Base-by-base conservation (phyloP, 2,888 invertebrate species). In the Cecidostiba fungosa region DNA sequence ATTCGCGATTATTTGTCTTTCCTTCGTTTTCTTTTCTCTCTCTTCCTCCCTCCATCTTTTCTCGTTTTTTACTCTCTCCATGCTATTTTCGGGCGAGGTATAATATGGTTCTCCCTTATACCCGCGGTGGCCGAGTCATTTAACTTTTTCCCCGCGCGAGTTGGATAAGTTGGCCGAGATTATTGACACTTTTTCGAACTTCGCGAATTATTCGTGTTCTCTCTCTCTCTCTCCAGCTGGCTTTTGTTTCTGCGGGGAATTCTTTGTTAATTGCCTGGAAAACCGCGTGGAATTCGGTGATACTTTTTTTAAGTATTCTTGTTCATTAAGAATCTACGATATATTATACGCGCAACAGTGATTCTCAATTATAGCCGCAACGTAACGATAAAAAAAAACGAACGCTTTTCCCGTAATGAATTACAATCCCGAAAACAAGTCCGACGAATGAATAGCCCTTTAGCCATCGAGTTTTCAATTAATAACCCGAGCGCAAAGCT, bases 1-100 rank as follows among this genome's bases (percentile, higher is more conserved):
- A 62, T 77, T 77, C 80, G 77, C 86, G 83, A 86, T 86, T 86
- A 86, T 86, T 86, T 86, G 83, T 86, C 83, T 86, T 85, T 82
- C 69, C 19, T 36, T n/a, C 23, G 54, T n/a, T 29, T 23, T 82
- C 66, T 29, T 50, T 54, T 76, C 74, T 69, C n/a, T 1, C 4
- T n/a, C 10, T 16, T 29, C 19, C 47, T 43, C 36, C 54, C n/a
- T n/a, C n/a, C 6, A 54, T 26, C 54, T 23, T 78, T 39, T 70
- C 43, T 50, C 26, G 43, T 62, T 78, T 73, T 73, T 66, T 3
- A n/a, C 62, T 14, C 12, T 32, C 32, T 73, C 43, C 12, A 43
- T 10, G 43, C 43, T 73, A 26, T 78, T 79, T 23, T 59, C 23
- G 54, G 62, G 10, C 16, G 73, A n/a, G n/a, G 66, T 3, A 39